Percentiles rank a stretch among this genome's conserved stretches.
These are phyloP conservation scores for Hirtodrosophila alboralis DNA, from an alignment of 2,888 invertebrate genomes.

Conservation along the genomic window DNA sequence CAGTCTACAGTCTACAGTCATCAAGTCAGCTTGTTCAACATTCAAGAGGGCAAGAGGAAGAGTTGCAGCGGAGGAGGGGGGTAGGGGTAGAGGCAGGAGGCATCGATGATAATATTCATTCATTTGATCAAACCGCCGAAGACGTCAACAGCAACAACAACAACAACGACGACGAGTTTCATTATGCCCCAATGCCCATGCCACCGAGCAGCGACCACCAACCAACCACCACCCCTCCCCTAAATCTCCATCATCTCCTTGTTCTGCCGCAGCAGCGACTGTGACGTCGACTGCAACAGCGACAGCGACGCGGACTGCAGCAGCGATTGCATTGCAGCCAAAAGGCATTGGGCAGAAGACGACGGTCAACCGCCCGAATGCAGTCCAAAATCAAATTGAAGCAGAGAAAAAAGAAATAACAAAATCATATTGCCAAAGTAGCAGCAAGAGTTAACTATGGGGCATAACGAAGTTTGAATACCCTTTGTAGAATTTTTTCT, in stretches of 20 bases:
- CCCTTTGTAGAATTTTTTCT: too few species aligned
- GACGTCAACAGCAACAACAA: slow-evolving; percentile 60
- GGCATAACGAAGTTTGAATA: too few species aligned
- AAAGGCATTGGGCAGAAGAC: slow-evolving; percentile 23
- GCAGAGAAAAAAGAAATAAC: slow-evolving; percentile 51
- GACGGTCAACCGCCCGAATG: slow-evolving; percentile 56
- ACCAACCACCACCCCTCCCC: slow-evolving; percentile 12
- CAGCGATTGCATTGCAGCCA: slow-evolving; percentile 18
- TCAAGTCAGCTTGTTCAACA: slow-evolving; percentile 75
- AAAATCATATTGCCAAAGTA: slow-evolving; percentile 70
- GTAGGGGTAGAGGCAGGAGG: too few species aligned
- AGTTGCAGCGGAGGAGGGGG: too few species aligned
- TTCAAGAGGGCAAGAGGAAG: slow-evolving; percentile 38
- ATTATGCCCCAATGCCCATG: slow-evolving; percentile 57
- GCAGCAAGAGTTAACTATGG: slow-evolving; percentile 43
- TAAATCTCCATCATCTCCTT: not conserved
- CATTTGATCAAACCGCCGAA: slow-evolving; percentile 81
- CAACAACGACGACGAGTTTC: slow-evolving; percentile 68
- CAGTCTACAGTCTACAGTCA: slow-evolving; percentile 62
- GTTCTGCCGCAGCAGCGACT: slow-evolving; percentile 10
- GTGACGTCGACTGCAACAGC: slow-evolving; percentile 15
- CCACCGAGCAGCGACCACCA: slow-evolving; percentile 24
- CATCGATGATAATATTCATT: slow-evolving; percentile 81
- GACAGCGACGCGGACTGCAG: slow-evolving; percentile 9
- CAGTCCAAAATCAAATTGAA: slow-evolving; percentile 68